Conservation (phyloP, 2,797 vertebrate species). For the Pachyuromys duprasi region DNA sequence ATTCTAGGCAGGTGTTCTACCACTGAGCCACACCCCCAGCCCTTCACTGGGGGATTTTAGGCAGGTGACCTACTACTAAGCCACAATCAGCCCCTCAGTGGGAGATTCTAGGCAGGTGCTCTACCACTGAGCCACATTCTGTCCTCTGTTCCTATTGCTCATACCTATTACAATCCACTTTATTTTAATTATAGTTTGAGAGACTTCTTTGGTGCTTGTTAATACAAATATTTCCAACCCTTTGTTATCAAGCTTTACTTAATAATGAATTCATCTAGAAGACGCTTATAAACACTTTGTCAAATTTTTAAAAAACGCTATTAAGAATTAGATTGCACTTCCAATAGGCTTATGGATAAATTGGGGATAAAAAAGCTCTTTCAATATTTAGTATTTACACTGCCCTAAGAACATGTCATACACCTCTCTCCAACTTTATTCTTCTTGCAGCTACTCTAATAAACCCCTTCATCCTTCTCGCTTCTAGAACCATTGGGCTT, state of each 20-base stretch:
- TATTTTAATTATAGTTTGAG: neutral
- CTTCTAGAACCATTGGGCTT: neutral
- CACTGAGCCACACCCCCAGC: neutral
- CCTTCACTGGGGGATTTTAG: neutral
- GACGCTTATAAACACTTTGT: neutral
- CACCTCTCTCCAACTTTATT: neutral
- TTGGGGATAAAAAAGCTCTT: neutral
- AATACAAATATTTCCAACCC: neutral
- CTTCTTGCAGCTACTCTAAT: neutral
- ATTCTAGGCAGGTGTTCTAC: neutral
- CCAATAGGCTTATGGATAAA: neutral
- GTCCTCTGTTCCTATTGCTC: neutral
- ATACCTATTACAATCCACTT: neutral
- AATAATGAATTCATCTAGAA: neutral
- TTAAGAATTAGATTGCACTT: neutral
- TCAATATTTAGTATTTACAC: neutral
- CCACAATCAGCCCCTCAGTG: neutral
- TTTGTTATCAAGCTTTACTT: neutral
- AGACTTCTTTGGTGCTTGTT: neutral
- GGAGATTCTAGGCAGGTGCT: neutral
- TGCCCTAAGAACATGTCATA: neutral
- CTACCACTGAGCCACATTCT: neutral
- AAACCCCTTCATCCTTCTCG: too few relatives aligned
- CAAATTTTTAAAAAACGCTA: neutral
- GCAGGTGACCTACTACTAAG: neutral